A percentile compares a stretch with the other conserved stretches of the same genome.
Evolutionary conservation across 2,888 invertebrate species (phyloP).

Genomic region (Hyppa rectilinea): DNA sequence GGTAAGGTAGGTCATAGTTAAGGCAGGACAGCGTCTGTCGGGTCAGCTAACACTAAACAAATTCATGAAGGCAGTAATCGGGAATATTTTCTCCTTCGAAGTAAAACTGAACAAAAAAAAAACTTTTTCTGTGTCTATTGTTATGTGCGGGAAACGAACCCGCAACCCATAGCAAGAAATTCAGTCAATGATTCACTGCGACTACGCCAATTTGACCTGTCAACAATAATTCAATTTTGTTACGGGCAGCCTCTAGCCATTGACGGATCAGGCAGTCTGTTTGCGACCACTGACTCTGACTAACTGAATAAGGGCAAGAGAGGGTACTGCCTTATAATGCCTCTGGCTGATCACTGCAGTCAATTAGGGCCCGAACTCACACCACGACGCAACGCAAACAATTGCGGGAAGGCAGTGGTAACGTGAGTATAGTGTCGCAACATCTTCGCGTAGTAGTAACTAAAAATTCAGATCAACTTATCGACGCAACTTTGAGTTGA

Average conservation of each 20-base stretch:
- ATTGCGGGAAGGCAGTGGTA: no score
- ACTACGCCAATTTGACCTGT: neutral
- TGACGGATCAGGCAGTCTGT: neutral
- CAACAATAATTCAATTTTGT: neutral
- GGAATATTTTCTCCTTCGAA: neutral
- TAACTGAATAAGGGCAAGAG: neutral
- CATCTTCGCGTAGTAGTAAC: no score
- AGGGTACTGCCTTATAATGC: neutral
- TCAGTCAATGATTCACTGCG: neutral
- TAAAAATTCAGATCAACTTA: no score
- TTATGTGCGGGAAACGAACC: neutral
- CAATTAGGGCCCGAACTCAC: no score
- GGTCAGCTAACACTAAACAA: no score
- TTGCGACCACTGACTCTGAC: neutral
- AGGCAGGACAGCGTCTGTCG: no score
- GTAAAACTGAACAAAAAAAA: neutral
- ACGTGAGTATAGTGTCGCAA: no score
- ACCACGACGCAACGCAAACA: no score
- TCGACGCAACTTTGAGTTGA: no score
- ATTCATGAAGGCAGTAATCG: neutral
- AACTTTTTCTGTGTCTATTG: neutral
- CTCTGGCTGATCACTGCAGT: neutral
- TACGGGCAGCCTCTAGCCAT: neutral
- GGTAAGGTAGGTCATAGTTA: no score
- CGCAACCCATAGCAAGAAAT: neutral